A percentile compares a stretch with the other conserved stretches of the same genome.
phyloP scores from a whole-genome alignment of 2,888 invertebrate genomes.

The Pseudeuparius sepicola region DNA sequence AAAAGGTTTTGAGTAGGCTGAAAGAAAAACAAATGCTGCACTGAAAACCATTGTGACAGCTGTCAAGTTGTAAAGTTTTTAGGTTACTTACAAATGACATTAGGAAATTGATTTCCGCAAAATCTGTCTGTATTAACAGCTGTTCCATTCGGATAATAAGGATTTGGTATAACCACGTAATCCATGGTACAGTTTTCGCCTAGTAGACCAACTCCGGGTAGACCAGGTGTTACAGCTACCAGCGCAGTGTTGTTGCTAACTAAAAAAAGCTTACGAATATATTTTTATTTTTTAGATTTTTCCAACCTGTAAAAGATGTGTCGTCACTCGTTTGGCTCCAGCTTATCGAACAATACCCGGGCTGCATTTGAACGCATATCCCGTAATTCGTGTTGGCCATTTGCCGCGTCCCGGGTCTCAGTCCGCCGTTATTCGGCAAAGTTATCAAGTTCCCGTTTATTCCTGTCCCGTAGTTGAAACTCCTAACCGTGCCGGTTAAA shows the following conservation, averaged over 20 bases:
- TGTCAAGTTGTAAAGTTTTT: conserved; percentile 4
- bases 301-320: conserved; percentile 57
- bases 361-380: conserved; percentile 58
- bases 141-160: conserved; percentile 40
- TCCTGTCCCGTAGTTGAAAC: conserved; percentile 68
- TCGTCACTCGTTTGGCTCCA: conserved; percentile 46
- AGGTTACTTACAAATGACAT: conserved; percentile 51
- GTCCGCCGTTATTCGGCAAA: conserved; percentile 19
- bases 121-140: conserved; percentile 53
- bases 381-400: conserved; percentile 65
- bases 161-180: conserved; percentile 66
- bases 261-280: too few species aligned
- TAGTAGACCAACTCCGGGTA: conserved; percentile 42
- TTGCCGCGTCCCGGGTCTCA: conserved; percentile 53
- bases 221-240: conserved; percentile 47
- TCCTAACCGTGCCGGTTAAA: conserved; percentile 51
- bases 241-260: conserved; percentile 56
- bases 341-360: conserved; percentile 56
- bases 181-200: conserved; percentile 57
- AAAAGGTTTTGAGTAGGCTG: conserved; percentile 59
- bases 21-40: conserved; percentile 30
- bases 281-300: too few species aligned
- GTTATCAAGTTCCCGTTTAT: conserved; percentile 24
- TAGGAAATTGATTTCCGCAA: conserved; percentile 61
- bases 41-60: too few species aligned